Evolutionary conservation across 1,140 invertebrate genomes (phyloP), one percentile per base, ranked within the genome.

Genomic region (Penaeus indicus): DNA sequence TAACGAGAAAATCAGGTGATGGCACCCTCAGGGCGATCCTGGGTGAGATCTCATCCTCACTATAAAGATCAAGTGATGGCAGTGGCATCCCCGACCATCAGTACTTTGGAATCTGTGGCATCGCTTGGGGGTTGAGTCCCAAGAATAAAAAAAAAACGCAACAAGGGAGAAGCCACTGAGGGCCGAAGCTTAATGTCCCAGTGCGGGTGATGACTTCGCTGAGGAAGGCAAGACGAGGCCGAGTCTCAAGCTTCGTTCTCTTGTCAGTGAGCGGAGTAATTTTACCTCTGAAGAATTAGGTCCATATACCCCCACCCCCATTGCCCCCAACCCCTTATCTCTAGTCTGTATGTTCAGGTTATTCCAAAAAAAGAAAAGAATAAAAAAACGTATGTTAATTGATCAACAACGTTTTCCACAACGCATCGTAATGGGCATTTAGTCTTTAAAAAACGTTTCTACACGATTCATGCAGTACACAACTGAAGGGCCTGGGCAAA

Each of bases 291-390:
- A 84, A 27, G 69, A 84, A 88, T 88, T 84, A 84, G 82, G 82
- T 82, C 87, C 72, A 84, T 62, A 75, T n/a, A 22, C 83, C 75
- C 77, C 72, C 60, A 62, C 27, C 25, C 84, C 84, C 5, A 10
- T n/a, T 1, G 19, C 16, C 64, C 84, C 84, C 84, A 78, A 62
- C 61, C 87, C 87, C 82, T 82, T 88, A 82, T 88, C 87, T 88
- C 87, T 88, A 88, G 87, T 88, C 87, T 88, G 72, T 84, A 88
- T 84, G 81, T 88, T 88, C 87, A 88, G 87, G 87, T 88, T 88
- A 88, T 64, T 84, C 54, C 80, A 63, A 61, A 86, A 86, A 38
- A 22, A 42, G 63, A 86, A 79, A 78, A 78, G 7, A 27, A 22
- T 62, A 79, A 86, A 85, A 86, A 38, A 81, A 72, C 62, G 77